Percentiles rank a stretch among this genome's conserved stretches.
Evolutionary conservation across 2,888 invertebrate species (phyloP).

Genomic region (Crioceris asparagi): DNA sequence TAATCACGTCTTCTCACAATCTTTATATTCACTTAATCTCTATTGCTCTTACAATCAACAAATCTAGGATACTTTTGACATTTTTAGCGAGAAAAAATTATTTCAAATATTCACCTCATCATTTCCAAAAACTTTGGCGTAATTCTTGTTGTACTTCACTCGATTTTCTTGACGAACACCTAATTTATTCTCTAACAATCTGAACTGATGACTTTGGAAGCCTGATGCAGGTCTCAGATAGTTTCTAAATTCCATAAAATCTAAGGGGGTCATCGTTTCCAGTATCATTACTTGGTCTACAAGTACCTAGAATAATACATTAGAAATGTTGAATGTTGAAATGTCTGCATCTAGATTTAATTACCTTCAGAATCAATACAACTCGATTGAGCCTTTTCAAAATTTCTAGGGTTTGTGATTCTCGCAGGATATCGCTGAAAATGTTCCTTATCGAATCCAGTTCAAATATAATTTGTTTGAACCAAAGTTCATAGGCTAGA

Average conservation of each 20-base stretch:
- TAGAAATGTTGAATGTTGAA: neutral
- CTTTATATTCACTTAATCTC: too few relatives aligned
- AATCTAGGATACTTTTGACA: too few relatives aligned
- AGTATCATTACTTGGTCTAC: conserved; percentile 95
- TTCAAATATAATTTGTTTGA: conserved; percentile 97
- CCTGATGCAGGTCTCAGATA: conserved; percentile 93
- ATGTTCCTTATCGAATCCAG: conserved; percentile 83
- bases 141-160: conserved; percentile 89
- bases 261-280: conserved; percentile 98
- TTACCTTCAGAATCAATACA: conserved; percentile 83
- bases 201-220: conserved; percentile 94
- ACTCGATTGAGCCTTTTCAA: conserved; percentile 84
- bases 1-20: too few relatives aligned
- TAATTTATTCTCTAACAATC: conserved; percentile 89
- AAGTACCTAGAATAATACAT: conserved; percentile 54
- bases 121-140: conserved; percentile 73
- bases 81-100: too few relatives aligned
- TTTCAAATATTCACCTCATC: conserved; percentile 44
- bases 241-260: conserved; percentile 95
- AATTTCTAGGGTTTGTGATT: conserved; percentile 86
- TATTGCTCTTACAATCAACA: too few relatives aligned
- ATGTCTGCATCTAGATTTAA: neutral
- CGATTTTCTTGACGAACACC: conserved; percentile 73
- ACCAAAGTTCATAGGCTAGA: conserved; percentile 96
- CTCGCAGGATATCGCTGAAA: conserved; percentile 71